A percentile compares a stretch with the other conserved stretches of the same genome.
These are phyloP conservation scores for Trichonephila clavipes DNA, from an alignment of 1,140 invertebrate genomes.

Conservation along the genomic window DNA sequence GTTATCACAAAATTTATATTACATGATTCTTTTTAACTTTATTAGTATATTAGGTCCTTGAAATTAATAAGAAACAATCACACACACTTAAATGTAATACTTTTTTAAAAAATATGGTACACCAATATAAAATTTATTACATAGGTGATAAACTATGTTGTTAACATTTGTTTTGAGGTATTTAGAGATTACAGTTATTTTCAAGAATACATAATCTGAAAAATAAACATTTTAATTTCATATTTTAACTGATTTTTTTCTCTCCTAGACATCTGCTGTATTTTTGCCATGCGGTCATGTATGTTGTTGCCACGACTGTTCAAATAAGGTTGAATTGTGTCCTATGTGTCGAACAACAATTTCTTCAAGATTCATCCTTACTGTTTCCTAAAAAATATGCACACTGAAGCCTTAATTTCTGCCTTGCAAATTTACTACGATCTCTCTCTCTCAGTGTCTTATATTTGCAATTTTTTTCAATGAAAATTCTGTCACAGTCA, in stretches of 20 bases:
- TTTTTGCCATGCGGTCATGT: conserved; percentile 73
- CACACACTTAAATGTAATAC: too few relatives aligned
- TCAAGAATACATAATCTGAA: too few relatives aligned
- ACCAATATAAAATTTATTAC: too few relatives aligned
- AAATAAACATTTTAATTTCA: not conserved
- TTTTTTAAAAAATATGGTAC: too few relatives aligned
- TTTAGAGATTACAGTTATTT: too few relatives aligned
- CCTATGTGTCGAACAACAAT: conserved; percentile 73
- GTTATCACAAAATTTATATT: too few relatives aligned
- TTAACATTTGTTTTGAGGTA: too few relatives aligned
- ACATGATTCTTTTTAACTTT: too few relatives aligned
- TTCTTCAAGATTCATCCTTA: conserved; percentile 57
- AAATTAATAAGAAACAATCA: too few relatives aligned
- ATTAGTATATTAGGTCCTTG: too few relatives aligned
- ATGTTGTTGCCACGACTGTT: conserved; percentile 67
- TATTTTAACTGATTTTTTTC: not conserved
- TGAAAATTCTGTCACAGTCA: not conserved
- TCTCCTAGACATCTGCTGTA: conserved; percentile 56
- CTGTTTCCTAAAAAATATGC: conserved; percentile 53
- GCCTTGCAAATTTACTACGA: not conserved
- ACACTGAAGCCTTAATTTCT: conserved; percentile 35
- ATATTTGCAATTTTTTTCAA: conserved; percentile 23
- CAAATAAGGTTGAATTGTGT: conserved; percentile 24
- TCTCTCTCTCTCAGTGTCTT: not conserved
- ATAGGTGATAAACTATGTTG: too few relatives aligned